Evolutionary conservation across 2,888 invertebrate species (phyloP).

Genomic region (Gortyna flavago): DNA sequence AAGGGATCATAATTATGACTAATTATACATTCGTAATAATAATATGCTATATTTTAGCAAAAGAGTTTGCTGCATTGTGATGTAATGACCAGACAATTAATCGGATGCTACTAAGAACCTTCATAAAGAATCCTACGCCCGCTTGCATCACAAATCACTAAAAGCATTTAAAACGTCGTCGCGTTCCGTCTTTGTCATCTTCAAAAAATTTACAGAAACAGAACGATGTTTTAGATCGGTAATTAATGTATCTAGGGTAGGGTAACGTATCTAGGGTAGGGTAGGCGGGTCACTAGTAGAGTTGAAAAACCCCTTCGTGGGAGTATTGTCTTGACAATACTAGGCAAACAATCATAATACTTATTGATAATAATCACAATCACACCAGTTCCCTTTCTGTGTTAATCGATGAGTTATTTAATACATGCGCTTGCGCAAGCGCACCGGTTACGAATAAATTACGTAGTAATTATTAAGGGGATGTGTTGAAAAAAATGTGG

Average conservation of each 20-base stretch:
- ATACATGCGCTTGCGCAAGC: no score
- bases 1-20: background rate
- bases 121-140: no score
- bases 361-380: no score
- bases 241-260: no score
- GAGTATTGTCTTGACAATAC: background rate
- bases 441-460: no score
- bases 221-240: background rate
- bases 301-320: background rate
- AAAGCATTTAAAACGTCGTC: background rate
- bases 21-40: background rate
- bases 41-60: background rate
- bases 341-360: conserved; percentile 3
- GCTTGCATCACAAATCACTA: no score
- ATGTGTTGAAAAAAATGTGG: no score
- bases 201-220: no score
- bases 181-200: background rate
- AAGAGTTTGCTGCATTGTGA: background rate
- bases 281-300: background rate
- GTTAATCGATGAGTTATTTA: conserved; percentile 11
- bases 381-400: background rate
- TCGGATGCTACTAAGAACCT: background rate
- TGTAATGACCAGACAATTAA: background rate
- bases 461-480: no score
- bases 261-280: no score